Evolutionary conservation across 2,888 invertebrate genomes (phyloP), one percentile per base, ranked within the genome.

Genomic region (Cantharis rustica): DNA sequence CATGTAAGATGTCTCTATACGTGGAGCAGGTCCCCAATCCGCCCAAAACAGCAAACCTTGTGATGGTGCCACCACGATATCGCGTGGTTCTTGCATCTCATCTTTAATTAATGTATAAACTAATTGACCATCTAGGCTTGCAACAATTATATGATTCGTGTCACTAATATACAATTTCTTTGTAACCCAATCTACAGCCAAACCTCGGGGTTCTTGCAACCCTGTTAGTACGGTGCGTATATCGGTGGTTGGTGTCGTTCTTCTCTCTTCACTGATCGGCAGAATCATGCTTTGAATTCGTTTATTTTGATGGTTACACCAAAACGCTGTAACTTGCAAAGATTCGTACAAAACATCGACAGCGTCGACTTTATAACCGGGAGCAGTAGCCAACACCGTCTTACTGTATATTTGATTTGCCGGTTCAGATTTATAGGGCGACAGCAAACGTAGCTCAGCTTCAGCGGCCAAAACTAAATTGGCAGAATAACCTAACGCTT

Each of bases 1-100:
- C 89, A 94, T 90, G 16, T 90, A 89, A 17, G 93, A 91, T 17
- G 90, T 87, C 88, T 93, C 90, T 82, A 96, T 93, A 77, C 92
- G 89, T 11, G 93, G 89, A 78, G 85, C 87, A 74, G 91, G 89
- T 77, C 94, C 94, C 88, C 93, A 90, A 77, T 93, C 95, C 5
- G 94, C 91, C 95, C 95, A 96, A 86, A 93, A 93, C 89, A 96
- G 89, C 84, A 91, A 87, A n/a, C 92, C 91, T 23, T 92, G 90
- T 4, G 90, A 90, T 4, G 93, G 92, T 83, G 93, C 92, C 10
- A 95, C 87, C 10, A 92, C 92, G 81, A 96, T 90, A 85, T 94
- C 95, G 68, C 88, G 81, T 1, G 95, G 94, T 87, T 93, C 92
- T 82, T 92, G 90, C 81, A 91, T 87, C 69, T 87, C 87, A 10